A percentile compares a stretch with the other conserved stretches of the same genome.
Evolutionary conservation across 2,113 vertebrate species (phyloP).

Genomic region (Psammodynastes pulverulentus): DNA sequence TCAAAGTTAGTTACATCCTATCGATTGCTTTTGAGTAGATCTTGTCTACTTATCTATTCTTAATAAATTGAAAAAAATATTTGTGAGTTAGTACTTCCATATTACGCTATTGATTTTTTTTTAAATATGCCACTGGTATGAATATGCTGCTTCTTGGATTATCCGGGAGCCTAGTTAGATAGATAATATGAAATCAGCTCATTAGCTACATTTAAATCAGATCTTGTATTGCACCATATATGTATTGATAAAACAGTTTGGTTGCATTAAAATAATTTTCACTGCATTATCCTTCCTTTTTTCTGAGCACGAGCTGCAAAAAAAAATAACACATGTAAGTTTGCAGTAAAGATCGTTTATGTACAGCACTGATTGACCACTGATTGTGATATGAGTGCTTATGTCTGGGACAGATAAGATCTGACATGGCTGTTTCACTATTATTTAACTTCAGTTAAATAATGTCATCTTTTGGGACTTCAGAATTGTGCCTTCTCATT

Average conservation of each 20-base stretch:
- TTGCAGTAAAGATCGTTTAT: not conserved
- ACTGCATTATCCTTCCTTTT: not conserved
- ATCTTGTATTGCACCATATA: not conserved
- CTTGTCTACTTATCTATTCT: too few species aligned
- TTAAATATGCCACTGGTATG: not conserved
- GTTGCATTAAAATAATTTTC: not conserved
- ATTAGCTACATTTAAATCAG: not conserved
- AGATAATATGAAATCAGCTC: not conserved
- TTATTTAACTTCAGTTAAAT: not conserved
- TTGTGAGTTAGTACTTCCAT: not conserved
- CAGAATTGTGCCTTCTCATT: not conserved
- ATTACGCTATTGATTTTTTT: not conserved
- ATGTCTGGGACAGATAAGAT: not conserved
- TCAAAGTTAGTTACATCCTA: not conserved
- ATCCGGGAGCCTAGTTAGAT: not conserved
- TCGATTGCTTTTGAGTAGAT: not conserved
- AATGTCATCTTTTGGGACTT: not conserved
- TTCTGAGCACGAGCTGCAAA: not conserved
- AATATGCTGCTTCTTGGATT: not conserved
- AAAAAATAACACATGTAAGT: not conserved
- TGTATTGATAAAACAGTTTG: not conserved
- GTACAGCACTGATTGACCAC: not conserved
- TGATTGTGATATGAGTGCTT: not conserved
- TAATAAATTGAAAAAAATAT: not conserved
- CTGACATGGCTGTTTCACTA: not conserved